phyloP scores from a whole-genome alignment of 2,797 vertebrate species.

The Chelon labrosus region DNA sequence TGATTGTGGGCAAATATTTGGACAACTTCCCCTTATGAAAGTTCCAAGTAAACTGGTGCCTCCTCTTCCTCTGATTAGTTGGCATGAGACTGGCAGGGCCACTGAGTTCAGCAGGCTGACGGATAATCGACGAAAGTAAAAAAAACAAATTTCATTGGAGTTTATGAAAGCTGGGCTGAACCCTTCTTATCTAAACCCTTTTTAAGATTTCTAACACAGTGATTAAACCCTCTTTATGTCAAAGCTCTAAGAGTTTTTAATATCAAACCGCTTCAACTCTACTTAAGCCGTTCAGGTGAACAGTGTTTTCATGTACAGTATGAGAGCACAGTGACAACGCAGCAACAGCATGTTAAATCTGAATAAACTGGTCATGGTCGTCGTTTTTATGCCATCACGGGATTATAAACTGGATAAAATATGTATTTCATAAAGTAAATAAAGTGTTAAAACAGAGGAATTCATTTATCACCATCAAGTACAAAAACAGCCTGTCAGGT shows the following conservation, averaged over 20 bases:
- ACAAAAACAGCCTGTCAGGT: neutral
- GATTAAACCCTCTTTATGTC: neutral
- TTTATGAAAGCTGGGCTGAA: too few species aligned
- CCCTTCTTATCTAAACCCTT: too few species aligned
- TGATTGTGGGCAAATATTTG: neutral
- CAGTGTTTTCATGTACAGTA: neutral
- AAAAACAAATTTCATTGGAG: too few species aligned
- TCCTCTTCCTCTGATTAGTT: too few species aligned
- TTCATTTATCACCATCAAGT: neutral
- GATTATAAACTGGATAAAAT: neutral
- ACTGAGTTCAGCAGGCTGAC: too few species aligned
- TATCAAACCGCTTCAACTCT: neutral
- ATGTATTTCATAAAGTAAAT: neutral
- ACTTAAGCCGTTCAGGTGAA: neutral
- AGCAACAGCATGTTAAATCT: neutral
- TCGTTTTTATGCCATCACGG: neutral
- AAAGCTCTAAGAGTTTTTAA: neutral
- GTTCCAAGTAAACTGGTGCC: too few species aligned
- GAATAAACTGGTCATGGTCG: neutral
- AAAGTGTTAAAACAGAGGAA: neutral
- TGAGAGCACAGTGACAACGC: neutral
- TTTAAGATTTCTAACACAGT: too few species aligned
- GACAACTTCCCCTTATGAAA: neutral
- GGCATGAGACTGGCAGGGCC: too few species aligned
- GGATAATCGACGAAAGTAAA: too few species aligned